Evolutionary conservation across 2,888 invertebrate species (phyloP).

Genomic region (Chelonus formosanus): DNA sequence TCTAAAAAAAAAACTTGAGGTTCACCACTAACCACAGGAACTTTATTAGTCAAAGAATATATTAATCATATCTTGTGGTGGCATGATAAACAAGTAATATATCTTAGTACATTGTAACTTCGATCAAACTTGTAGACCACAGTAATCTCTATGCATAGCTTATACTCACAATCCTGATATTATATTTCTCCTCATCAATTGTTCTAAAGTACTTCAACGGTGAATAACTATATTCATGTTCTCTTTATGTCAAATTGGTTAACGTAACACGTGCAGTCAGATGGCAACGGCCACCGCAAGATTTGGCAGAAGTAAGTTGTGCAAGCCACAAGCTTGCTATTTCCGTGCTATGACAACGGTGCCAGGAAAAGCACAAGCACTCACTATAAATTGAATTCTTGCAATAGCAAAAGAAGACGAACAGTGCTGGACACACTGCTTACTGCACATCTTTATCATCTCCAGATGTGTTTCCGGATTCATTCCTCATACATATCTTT

Average conservation of each 20-base stretch:
- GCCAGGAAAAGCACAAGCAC: conserved; percentile 52
- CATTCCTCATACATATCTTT: conserved; percentile 3
- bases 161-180: conserved; percentile 1
- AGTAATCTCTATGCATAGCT: conserved; percentile 9
- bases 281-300: conserved; percentile 19
- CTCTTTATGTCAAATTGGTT: conserved; percentile 26
- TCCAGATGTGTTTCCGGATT: conserved; percentile 14
- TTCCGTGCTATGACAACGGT: conserved; percentile 45
- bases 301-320: conserved; percentile 38
- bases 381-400: conserved; percentile 49
- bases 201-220: conserved; percentile 1
- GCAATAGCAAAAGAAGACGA: conserved; percentile 36
- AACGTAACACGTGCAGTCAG: conserved; percentile 18
- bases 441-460: conserved; percentile 9
- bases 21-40: conserved; percentile 12
- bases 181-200: conserved; percentile 14
- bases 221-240: not conserved
- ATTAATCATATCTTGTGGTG: conserved; percentile 27
- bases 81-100: conserved; percentile 27
- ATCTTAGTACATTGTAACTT: conserved; percentile 16
- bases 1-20: not conserved
- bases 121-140: conserved; percentile 23
- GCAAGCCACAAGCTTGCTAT: conserved; percentile 44
- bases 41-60: conserved; percentile 21
- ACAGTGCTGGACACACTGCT: not conserved